Evolutionary conservation across 2,797 vertebrate genomes (phyloP).

Genomic region (Ficedula albicollis): DNA sequence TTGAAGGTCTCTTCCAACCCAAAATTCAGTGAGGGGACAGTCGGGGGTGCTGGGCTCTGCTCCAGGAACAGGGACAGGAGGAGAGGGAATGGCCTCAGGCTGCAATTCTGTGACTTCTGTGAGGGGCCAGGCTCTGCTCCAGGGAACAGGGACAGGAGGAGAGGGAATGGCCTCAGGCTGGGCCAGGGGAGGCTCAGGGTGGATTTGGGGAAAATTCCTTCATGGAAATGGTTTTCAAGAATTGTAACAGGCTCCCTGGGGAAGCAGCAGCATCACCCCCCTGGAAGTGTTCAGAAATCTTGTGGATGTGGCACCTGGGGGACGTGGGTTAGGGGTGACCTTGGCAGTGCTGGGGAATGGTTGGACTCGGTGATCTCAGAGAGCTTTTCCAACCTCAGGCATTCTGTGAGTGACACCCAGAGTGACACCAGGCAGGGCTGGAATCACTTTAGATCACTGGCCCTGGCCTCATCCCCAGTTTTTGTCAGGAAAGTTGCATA

Average conservation of each 20-base stretch:
- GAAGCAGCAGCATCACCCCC: rapidly evolving
- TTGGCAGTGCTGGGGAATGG: background rate
- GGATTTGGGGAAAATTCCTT: background rate
- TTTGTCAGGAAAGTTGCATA: background rate
- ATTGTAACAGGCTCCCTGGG: background rate
- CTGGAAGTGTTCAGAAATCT: background rate
- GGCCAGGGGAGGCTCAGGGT: rapidly evolving
- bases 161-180: background rate
- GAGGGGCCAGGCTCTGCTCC: background rate
- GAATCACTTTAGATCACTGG: background rate
- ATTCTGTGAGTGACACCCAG: background rate
- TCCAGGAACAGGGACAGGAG: no score
- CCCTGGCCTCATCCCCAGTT: background rate
- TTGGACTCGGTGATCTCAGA: background rate
- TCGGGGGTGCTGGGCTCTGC: no score
- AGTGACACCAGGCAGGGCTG: background rate
- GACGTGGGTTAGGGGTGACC: rapidly evolving
- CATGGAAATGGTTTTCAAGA: background rate
- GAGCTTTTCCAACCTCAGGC: background rate
- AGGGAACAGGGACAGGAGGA: background rate
- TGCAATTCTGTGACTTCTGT: no score
- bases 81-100: no score
- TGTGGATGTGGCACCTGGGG: background rate
- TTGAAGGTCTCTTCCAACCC: background rate
- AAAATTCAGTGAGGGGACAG: no score